A percentile compares a stretch with the other conserved stretches of the same genome.
phyloP scores from a whole-genome alignment of 2,888 invertebrate genomes.

The Limnephilus lunatus region DNA sequence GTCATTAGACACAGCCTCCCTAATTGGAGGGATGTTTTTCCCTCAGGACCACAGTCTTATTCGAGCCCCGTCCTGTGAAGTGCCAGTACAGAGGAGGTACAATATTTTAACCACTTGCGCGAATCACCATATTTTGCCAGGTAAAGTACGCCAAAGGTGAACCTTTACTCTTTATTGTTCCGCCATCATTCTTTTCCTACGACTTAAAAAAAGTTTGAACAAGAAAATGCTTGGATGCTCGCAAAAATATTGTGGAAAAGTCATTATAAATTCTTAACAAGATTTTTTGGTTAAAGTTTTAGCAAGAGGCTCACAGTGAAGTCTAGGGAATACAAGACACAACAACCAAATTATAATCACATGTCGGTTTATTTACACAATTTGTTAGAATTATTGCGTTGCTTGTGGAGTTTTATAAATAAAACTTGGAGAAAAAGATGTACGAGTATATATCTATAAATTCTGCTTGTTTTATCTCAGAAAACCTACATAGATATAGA shows the following conservation, averaged over 20 bases:
- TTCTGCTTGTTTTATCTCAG: no score
- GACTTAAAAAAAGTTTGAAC: neutral
- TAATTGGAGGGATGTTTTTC: slow-evolving; percentile 65
- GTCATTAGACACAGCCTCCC: slow-evolving; percentile 65
- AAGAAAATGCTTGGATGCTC: neutral
- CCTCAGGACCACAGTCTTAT: slow-evolving; percentile 56
- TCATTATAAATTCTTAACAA: neutral
- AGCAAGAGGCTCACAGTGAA: neutral
- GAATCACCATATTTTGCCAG: slow-evolving; percentile 31
- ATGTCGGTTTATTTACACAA: neutral
- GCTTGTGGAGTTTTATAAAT: no score
- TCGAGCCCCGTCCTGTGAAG: slow-evolving; percentile 50
- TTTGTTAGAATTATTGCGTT: neutral
- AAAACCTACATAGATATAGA: no score
- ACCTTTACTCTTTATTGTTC: neutral
- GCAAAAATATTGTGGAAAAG: neutral
- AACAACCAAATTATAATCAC: neutral
- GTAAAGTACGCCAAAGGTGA: neutral
- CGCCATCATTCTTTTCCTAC: neutral
- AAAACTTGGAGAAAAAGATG: neutral
- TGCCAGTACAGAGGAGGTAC: slow-evolving; percentile 14
- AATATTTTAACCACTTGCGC: neutral
- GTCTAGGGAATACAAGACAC: neutral
- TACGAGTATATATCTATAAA: no score
- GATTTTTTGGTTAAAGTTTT: neutral